Percentiles rank a stretch among this genome's conserved stretches.
Conservation (phyloP, 2,797 vertebrate genomes). For the Scarus forsteni region DNA sequence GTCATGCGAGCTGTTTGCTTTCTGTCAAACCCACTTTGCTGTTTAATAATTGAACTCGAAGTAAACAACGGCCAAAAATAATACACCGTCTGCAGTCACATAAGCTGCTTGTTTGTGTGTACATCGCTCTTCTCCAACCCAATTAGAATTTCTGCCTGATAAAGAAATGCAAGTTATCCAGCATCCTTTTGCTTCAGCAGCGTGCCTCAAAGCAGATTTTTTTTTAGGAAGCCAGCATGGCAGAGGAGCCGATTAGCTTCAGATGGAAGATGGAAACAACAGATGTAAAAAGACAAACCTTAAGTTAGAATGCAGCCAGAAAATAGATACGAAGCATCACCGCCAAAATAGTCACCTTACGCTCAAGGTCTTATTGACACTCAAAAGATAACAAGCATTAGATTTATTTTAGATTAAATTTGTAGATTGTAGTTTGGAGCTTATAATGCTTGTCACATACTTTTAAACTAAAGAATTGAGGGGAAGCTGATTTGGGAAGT, state of each 20-base stretch:
- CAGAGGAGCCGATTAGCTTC: conserved; percentile 62
- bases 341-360: too few relatives aligned
- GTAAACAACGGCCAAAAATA: conserved; percentile 4
- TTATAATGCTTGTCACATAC: conserved; percentile 66
- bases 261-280: conserved; percentile 67
- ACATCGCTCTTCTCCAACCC: conserved; percentile 45
- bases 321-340: conserved; percentile 63
- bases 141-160: conserved; percentile 60
- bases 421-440: conserved; percentile 63
- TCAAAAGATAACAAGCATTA: conserved; percentile 82
- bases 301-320: conserved; percentile 41
- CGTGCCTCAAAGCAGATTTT: conserved; percentile 62
- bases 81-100: background rate
- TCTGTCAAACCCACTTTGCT: conserved; percentile 12
- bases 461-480: conserved; percentile 41
- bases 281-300: conserved; percentile 39
- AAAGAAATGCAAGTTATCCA: conserved; percentile 54
- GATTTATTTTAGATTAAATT: conserved; percentile 78
- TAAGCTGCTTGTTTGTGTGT: conserved; percentile 28
- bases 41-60: conserved; percentile 32
- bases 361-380: conserved; percentile 62
- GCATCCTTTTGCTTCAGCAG: conserved; percentile 48
- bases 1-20: conserved; percentile 4
- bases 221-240: conserved; percentile 39
- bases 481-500: conserved; percentile 29